Percentiles rank a stretch among this genome's conserved stretches.
These are phyloP conservation scores for Rhadinocentrus ornatus DNA, from an alignment of 2,797 vertebrate genomes.

Conservation along the genomic window DNA sequence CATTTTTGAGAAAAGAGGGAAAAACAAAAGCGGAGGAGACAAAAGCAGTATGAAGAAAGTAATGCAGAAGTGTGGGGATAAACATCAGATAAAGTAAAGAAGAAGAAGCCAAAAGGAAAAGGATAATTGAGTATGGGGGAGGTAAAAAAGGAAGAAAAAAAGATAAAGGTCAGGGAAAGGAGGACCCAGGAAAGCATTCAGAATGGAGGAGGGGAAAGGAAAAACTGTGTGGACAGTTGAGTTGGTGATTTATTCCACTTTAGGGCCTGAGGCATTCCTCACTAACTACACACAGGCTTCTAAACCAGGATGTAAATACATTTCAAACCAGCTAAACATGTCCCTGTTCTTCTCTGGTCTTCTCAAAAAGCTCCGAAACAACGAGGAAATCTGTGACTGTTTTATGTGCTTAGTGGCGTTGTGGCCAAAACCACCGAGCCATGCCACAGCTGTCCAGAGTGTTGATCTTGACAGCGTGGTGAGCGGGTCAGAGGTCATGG, in stretches of 20 bases:
- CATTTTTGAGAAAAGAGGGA: slow-evolving; percentile 34
- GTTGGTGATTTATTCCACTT: slow-evolving; percentile 64
- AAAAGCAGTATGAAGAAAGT: slow-evolving; percentile 3
- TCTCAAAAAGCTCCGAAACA: slow-evolving; percentile 26
- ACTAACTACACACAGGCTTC: slow-evolving; percentile 57
- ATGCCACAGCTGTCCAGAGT: slow-evolving; percentile 62
- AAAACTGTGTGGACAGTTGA: slow-evolving; percentile 24
- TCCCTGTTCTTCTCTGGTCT: slow-evolving; percentile 14
- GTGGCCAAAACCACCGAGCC: slow-evolving; percentile 55
- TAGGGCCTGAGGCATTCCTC: slow-evolving; percentile 56
- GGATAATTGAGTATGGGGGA: slow-evolving; percentile 15
- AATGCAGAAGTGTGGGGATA: slow-evolving; percentile 18
- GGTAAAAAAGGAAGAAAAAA: slow-evolving; percentile 9
- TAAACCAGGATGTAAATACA: slow-evolving; percentile 46
- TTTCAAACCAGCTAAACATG: slow-evolving; percentile 39
- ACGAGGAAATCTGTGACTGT: slow-evolving; percentile 25
- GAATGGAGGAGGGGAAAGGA: slow-evolving; percentile 26
- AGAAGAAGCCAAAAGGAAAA: slow-evolving; percentile 37
- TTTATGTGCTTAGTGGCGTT: slow-evolving; percentile 52
- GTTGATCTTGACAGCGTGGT: slow-evolving; percentile 70
- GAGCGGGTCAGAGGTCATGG: slow-evolving; percentile 66
- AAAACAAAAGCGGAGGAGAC: slow-evolving; percentile 28
- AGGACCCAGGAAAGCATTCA: slow-evolving; percentile 45
- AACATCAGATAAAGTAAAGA: slow-evolving; percentile 27
- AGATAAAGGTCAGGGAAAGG: slow-evolving; percentile 51